Evolutionary conservation across 2,888 invertebrate species (phyloP), one percentile per base, ranked within the genome.

Genomic region (Lepidochitona cinerea): DNA sequence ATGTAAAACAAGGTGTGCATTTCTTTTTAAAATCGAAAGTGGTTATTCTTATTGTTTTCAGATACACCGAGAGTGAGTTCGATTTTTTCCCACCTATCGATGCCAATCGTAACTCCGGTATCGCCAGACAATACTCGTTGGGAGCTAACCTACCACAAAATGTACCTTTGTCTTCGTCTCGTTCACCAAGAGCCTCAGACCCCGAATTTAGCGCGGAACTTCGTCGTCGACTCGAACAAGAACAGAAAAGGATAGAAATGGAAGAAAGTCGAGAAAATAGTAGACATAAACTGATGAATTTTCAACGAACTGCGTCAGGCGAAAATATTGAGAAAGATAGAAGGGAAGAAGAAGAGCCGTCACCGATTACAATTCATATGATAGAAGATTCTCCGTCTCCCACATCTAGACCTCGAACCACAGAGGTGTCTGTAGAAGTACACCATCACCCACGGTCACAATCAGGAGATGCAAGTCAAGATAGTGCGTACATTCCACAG

Each of bases 61-160:
- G 88, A 75, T 88, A 87, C 73, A 87, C 87, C 18, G 87, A 87
- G 26, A 87, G 88, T 0, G 88, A 89, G 72, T 89, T 84, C 74
- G 87, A 88, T 70, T 83, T 87, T 70, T 73, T 89, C 68, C 87
- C 87, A 75, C 79, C 84, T 29, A 84, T 87, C 36, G 79, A 77
- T 18, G 12, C 23, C 59, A 73, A 37, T 41, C 71, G 5, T 18
- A n/a, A 14, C 33, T 52, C 0, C 49, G 67, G n/a, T 76, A 83
- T 18, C 32, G 82, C 83, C n/a, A 80, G 86, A 14, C 88, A 89
- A 74, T 83, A 80, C 70, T 87, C 88, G 0, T 70, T 87, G 14
- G 82, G 85, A 1, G 78, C 81, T 7, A 77, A 18, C 5, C 26
- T 18, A 1, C 7, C 59, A 29, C 49, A 49, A 7, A 59, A 32